Conservation (phyloP, 2,888 invertebrate genomes). For the Auanema sp. region DNA sequence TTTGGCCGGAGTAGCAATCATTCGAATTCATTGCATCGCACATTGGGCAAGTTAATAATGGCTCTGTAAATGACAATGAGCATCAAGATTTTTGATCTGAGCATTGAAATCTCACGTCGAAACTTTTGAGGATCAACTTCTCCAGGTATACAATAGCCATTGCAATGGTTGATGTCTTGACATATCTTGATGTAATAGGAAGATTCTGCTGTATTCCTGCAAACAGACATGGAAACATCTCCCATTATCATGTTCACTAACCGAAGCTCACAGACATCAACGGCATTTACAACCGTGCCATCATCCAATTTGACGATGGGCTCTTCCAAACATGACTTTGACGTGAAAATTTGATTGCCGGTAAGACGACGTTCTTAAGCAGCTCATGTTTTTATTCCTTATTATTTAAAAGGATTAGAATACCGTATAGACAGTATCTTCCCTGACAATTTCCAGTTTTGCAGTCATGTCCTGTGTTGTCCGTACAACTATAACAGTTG, state of each 20-base stretch:
- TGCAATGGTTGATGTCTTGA: conserved; percentile 30
- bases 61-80: conserved; percentile 25
- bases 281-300: conserved; percentile 24
- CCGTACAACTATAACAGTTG: conserved; percentile 33
- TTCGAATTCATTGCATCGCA: conserved; percentile 20
- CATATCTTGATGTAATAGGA: conserved; percentile 39
- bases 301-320: conserved; percentile 29
- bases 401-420: background rate
- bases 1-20: conserved; percentile 28
- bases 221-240: background rate
- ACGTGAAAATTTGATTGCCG: conserved; percentile 26
- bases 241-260: background rate
- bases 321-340: conserved; percentile 29
- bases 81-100: conserved; percentile 1
- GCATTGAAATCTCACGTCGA: background rate
- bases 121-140: conserved; percentile 12
- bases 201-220: conserved; percentile 28
- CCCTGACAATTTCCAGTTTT: conserved; percentile 29
- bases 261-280: conserved; percentile 36
- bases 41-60: conserved; percentile 30
- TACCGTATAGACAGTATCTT: conserved; percentile 36
- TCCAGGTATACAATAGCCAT: conserved; percentile 34
- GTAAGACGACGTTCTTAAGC: conserved; percentile 26
- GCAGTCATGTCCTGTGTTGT: conserved; percentile 36
- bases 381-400: background rate